These are phyloP conservation scores for Sebastes cheni DNA, from an alignment of 2,797 vertebrate species.

Conservation along the genomic window DNA sequence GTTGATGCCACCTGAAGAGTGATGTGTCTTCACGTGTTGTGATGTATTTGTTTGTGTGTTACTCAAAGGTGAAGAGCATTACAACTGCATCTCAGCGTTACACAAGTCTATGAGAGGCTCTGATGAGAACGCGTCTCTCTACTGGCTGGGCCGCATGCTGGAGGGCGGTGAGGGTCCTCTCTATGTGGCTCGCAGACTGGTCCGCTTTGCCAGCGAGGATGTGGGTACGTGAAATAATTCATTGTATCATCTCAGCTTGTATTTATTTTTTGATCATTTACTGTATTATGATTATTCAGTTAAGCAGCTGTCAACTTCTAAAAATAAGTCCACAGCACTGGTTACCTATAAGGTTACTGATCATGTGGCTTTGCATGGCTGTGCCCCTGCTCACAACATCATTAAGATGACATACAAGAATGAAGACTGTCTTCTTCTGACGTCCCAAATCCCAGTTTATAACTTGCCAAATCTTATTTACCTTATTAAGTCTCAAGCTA, in stretches of 20 bases:
- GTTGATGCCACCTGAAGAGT: neutral
- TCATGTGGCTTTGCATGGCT: neutral
- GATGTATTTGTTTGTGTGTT: constrained; percentile 4
- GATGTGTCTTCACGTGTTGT: neutral
- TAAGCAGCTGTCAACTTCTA: neutral
- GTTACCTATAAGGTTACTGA: neutral
- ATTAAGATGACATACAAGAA: neutral
- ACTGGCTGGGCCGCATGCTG: constrained; percentile 98
- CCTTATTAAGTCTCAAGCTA: too few relatives aligned
- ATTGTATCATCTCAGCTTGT: neutral
- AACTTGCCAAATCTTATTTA: neutral
- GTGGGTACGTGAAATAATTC: constrained; percentile 83
- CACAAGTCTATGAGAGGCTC: constrained; percentile 98
- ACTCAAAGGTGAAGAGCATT: constrained; percentile 92
- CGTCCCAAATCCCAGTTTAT: neutral
- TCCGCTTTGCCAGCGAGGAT: constrained; percentile 97
- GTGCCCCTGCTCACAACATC: neutral
- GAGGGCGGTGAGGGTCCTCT: constrained; percentile 96
- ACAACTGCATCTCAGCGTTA: constrained; percentile 96
- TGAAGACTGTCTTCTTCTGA: neutral
- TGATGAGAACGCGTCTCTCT: constrained; percentile 91
- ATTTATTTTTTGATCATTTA: neutral
- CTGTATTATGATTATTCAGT: neutral
- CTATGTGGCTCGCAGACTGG: constrained; percentile 93
- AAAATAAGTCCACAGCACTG: neutral